Conservation (phyloP, 2,797 vertebrate genomes). For the Momotus momota region DNA sequence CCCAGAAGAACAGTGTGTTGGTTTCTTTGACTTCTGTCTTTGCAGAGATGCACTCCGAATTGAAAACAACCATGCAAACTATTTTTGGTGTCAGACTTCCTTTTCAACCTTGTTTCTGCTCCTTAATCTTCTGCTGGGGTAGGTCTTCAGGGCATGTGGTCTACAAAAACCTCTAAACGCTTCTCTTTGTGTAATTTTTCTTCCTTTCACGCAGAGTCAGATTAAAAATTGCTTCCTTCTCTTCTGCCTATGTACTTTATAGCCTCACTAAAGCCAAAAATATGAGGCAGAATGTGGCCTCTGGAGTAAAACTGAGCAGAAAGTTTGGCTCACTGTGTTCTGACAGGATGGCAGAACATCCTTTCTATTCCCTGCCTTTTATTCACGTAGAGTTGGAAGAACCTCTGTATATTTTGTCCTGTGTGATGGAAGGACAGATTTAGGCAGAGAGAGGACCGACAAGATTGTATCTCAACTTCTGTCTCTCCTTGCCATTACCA, state of each 20-base stretch:
- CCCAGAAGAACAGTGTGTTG: background rate
- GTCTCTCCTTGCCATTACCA: background rate
- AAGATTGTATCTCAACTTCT: background rate
- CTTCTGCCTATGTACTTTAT: background rate
- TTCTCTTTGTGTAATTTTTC: background rate
- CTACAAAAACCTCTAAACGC: background rate
- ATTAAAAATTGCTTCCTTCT: background rate
- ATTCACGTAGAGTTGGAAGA: background rate
- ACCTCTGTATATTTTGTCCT: background rate
- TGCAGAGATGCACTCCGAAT: background rate
- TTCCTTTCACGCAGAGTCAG: background rate
- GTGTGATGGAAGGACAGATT: background rate
- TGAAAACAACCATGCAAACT: background rate
- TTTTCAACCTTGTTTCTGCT: background rate
- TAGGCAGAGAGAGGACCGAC: background rate
- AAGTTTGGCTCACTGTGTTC: background rate
- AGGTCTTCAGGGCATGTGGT: background rate
- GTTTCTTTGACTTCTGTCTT: conserved; percentile 1
- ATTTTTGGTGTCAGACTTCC: background rate
- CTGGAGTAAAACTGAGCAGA: background rate
- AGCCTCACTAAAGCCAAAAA: background rate
- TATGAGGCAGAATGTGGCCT: background rate
- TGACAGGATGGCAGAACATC: background rate
- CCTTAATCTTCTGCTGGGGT: background rate
- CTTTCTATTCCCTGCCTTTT: background rate